Evolutionary conservation across 2,888 invertebrate species (phyloP).

Genomic region (Eudasyphora cyanicolor): DNA sequence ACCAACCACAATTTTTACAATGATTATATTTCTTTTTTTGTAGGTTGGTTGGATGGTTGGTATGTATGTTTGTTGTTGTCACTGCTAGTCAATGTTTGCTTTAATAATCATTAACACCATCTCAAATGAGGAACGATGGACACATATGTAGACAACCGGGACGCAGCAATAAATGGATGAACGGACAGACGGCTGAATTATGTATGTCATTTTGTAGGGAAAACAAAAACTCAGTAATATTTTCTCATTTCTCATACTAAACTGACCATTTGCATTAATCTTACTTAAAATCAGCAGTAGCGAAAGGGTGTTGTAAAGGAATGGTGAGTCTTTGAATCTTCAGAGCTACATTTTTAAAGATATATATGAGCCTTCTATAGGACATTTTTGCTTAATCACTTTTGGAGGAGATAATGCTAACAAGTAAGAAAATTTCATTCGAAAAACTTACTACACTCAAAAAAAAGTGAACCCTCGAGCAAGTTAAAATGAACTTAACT

Average conservation of each 20-base stretch:
- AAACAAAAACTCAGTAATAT: slow-evolving; percentile 32
- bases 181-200: slow-evolving; percentile 2
- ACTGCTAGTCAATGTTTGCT: slow-evolving; percentile 23
- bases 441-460: too few relatives aligned
- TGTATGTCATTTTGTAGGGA: slow-evolving; percentile 25
- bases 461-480: too few relatives aligned
- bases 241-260: slow-evolving; percentile 33
- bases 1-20: slow-evolving; percentile 59
- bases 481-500: too few relatives aligned
- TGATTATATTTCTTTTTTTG: too few relatives aligned
- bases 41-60: too few relatives aligned
- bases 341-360: too few relatives aligned
- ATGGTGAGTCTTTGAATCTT: too few relatives aligned
- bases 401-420: too few relatives aligned
- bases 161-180: not conserved
- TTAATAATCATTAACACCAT: slow-evolving; percentile 66
- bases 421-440: too few relatives aligned
- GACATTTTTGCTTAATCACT: too few relatives aligned
- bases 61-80: slow-evolving; percentile 17
- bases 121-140: slow-evolving; percentile 49
- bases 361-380: too few relatives aligned
- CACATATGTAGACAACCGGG: slow-evolving; percentile 11
- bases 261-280: slow-evolving; percentile 64
- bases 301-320: not conserved
- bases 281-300: slow-evolving; percentile 33